These are phyloP conservation scores for Ceryle rudis DNA, from an alignment of 2,797 vertebrate species.

Conservation along the genomic window DNA sequence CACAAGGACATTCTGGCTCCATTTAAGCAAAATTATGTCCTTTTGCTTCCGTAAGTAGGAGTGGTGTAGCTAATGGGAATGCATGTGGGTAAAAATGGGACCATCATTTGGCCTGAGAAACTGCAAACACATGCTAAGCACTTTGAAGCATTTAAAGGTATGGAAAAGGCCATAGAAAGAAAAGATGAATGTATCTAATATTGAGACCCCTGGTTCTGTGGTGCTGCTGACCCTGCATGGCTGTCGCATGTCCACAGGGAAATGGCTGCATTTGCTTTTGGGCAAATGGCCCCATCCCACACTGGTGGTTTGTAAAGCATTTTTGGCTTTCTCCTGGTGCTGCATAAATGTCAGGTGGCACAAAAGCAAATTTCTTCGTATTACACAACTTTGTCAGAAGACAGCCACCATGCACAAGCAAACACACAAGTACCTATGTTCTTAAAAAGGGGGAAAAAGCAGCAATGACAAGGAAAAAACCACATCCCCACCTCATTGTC, in stretches of 20 bases:
- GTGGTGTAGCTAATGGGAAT: background rate
- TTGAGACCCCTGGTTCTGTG: background rate
- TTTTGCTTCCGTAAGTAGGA: background rate
- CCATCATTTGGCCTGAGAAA: constrained; percentile 2
- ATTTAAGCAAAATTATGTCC: constrained; percentile 35
- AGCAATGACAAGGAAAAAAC: background rate
- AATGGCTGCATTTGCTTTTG: background rate
- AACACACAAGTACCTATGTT: background rate
- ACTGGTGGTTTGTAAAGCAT: background rate
- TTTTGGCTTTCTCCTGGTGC: constrained; percentile 36
- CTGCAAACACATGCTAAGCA: background rate
- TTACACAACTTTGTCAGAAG: background rate
- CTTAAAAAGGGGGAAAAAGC: background rate
- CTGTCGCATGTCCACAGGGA: background rate
- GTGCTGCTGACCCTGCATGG: constrained; percentile 7
- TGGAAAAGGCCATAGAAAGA: background rate
- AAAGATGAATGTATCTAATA: background rate
- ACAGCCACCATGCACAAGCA: background rate
- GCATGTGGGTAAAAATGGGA: background rate
- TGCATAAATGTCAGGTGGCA: background rate
- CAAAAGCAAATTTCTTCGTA: background rate
- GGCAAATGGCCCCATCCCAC: constrained; percentile 13
- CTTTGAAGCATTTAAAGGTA: background rate
- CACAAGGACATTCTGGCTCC: constrained; percentile 11
- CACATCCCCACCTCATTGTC: background rate